These are phyloP conservation scores for Hippocampus comes DNA, from an alignment of 2,113 vertebrate species.

Conservation along the genomic window DNA sequence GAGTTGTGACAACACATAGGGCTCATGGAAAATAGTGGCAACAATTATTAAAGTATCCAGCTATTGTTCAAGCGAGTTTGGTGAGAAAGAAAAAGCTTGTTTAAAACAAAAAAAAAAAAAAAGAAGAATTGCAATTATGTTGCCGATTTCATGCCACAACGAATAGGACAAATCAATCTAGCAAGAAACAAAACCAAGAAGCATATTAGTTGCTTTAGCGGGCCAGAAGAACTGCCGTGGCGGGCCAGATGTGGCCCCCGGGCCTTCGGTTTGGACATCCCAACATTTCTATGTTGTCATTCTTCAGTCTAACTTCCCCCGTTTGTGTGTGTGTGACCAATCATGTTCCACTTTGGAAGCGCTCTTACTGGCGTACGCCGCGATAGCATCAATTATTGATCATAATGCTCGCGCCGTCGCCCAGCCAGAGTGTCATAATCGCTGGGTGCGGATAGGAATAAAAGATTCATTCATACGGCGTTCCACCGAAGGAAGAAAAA, in stretches of 20 bases:
- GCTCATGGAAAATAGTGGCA: too few relatives aligned
- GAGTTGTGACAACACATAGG: too few relatives aligned
- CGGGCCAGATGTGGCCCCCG: neutral
- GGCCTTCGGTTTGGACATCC: neutral
- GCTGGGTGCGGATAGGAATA: slow-evolving; percentile 27
- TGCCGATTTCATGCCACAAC: too few relatives aligned
- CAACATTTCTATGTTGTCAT: neutral
- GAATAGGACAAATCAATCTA: too few relatives aligned
- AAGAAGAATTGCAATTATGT: too few relatives aligned
- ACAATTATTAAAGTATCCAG: too few relatives aligned
- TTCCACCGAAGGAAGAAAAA: slow-evolving; percentile 35
- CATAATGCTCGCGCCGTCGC: slow-evolving; percentile 35
- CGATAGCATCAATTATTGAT: slow-evolving; percentile 54
- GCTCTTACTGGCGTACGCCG: slow-evolving; percentile 23
- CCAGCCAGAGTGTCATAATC: slow-evolving; percentile 45
- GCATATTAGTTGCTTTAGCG: too few relatives aligned
- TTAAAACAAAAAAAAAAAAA: too few relatives aligned
- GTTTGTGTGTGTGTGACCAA: slow-evolving; percentile 5
- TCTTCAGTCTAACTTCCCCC: neutral
- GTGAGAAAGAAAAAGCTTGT: too few relatives aligned
- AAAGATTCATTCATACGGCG: slow-evolving; percentile 46
- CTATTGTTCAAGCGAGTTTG: too few relatives aligned
- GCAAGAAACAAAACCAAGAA: too few relatives aligned
- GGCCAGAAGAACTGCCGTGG: neutral
- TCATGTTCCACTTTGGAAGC: slow-evolving; percentile 9